Conservation (phyloP, 1,140 invertebrate species). For the Dolichoris vasculosae region DNA sequence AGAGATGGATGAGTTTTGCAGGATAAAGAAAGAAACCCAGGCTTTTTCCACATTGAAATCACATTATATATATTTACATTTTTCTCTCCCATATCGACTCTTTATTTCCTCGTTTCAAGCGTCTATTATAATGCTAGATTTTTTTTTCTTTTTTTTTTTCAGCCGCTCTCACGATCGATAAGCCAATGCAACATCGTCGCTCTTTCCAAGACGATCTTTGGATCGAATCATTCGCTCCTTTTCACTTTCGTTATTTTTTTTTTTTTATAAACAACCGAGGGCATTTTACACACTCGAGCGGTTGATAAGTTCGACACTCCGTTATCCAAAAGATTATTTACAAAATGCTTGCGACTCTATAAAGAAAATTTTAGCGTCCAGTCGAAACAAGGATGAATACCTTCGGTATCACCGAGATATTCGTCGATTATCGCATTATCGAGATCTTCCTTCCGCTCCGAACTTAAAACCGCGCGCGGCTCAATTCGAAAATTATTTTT, state of each 20-base stretch:
- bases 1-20: constrained; percentile 48
- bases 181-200: constrained; percentile 26
- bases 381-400: constrained; percentile 32
- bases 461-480: neutral
- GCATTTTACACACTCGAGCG: constrained; percentile 15
- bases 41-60: constrained; percentile 71
- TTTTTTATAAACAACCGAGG: constrained; percentile 4
- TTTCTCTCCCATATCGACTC: constrained; percentile 29
- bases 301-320: neutral
- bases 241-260: neutral
- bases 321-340: constrained; percentile 36
- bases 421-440: neutral
- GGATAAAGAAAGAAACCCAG: constrained; percentile 61
- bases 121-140: constrained; percentile 21
- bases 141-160: neutral
- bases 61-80: constrained; percentile 69
- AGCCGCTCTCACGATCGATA: constrained; percentile 21
- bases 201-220: neutral
- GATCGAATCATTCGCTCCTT: neutral
- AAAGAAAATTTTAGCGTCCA: neutral
- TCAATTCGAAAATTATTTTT: neutral
- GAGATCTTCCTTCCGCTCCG: neutral
- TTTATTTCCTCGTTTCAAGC: constrained; percentile 26
- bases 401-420: neutral
- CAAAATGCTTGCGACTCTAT: constrained; percentile 26